Evolutionary conservation across 1,140 invertebrate genomes (phyloP), one percentile per base, ranked within the genome.

Genomic region (Saccostrea echinata): DNA sequence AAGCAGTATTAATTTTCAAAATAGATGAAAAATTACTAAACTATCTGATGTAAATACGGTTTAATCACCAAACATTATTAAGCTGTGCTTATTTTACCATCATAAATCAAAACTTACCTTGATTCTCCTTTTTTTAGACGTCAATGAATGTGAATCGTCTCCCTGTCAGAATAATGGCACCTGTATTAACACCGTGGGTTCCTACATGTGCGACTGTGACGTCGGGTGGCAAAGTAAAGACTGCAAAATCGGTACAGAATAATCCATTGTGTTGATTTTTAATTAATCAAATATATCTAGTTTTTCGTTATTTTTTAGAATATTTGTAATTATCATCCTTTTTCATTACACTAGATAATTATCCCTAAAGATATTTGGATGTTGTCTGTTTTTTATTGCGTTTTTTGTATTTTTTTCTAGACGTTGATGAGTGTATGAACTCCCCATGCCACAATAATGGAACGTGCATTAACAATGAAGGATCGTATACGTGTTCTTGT

Each of bases 391-490:
- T 9, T 43, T 43, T 43, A 43, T n/a, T n/a, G n/a, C n/a, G n/a
- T n/a, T n/a, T n/a, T n/a, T n/a, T 43, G 43, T 43, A 43, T 43
- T 43, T 43, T 43, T 33, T 86, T 86, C 52, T 30, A 87, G 86
- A 87, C 83, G 30, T 87, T 6, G 64, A 87, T 52, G 91, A 93
- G 86, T 92, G 91, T 86, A 68, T 87, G 18, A n/a, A n/a, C 9
- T 35, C 80, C 3, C 91, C 93, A 13, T 93, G 93, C 85, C 95
- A 96, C 57, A 96, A 97, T 93, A 98, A 97, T 27, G 94, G 92
- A 9, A 96, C 96, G 12, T 95, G 94, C 89, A 76, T 88, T 1
- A 92, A 94, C 86, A 88, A 85, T 16, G 84, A 91, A 51, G 90
- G 91, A 30, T 90, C 90, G 61, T 94, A 93, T 81, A 86, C 84